Evolutionary conservation across 2,113 vertebrate species (phyloP).

Genomic region (Ovibos moschatus): DNA sequence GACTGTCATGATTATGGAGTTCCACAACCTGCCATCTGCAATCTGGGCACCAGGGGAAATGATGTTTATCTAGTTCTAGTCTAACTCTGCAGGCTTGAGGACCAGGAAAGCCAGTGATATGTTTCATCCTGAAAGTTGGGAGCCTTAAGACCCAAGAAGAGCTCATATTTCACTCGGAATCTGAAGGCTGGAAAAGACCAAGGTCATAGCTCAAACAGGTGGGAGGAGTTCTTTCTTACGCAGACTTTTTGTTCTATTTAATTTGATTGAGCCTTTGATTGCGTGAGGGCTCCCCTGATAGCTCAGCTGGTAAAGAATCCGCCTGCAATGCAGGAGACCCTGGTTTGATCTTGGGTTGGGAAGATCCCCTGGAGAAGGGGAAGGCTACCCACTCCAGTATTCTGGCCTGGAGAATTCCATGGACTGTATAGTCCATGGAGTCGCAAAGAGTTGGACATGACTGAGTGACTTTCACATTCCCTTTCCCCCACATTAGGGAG

Average conservation of each 20-base stretch:
- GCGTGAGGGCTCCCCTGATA: neutral
- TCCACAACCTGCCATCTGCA: neutral
- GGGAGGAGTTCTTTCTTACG: neutral
- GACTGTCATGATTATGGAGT: neutral
- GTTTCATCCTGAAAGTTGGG: neutral
- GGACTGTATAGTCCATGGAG: neutral
- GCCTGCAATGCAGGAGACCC: neutral
- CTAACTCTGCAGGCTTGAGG: neutral
- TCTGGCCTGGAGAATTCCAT: neutral
- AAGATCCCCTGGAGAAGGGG: neutral
- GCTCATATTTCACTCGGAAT: neutral
- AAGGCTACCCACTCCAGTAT: neutral
- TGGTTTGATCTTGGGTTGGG: neutral
- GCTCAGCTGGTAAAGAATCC: neutral
- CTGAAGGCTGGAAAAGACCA: neutral
- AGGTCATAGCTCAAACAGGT: neutral
- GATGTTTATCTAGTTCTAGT: neutral
- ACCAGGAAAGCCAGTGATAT: neutral
- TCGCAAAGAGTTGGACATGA: rapidly evolving
- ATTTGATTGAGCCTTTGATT: neutral
- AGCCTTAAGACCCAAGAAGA: neutral
- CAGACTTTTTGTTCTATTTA: neutral
- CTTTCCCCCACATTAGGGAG: neutral
- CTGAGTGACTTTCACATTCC: neutral
- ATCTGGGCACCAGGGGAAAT: neutral